Conservation (phyloP, 30 jellyfish, hydroid and myxozoan genomes). For the Nemopilema nomurai region DNA sequence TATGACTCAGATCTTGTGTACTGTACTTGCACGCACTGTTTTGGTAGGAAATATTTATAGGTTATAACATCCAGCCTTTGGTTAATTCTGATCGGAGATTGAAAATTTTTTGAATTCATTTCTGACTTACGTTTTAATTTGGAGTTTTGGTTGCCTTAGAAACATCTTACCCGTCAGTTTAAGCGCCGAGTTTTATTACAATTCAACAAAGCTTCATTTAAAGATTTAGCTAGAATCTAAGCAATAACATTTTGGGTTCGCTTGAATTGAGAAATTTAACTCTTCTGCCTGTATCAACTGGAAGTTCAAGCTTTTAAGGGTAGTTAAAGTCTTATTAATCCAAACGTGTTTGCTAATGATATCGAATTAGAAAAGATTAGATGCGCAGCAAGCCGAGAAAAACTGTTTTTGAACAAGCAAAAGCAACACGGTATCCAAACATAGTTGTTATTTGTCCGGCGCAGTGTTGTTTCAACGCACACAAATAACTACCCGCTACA, state of each 20-base stretch:
- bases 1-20: no score
- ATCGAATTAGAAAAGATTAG: not conserved
- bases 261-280: not conserved
- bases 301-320: not conserved
- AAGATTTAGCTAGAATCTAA: not conserved
- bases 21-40: no score
- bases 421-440: not conserved
- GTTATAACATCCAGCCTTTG: not conserved
- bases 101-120: no score
- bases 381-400: not conserved
- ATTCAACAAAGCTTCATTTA: not conserved
- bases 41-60: not conserved
- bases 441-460: not conserved
- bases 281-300: not conserved
- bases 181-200: not conserved
- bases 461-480: not conserved
- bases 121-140: not conserved
- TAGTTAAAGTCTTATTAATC: not conserved
- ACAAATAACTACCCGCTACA: no score
- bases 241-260: not conserved
- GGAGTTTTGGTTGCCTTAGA: not conserved
- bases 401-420: not conserved
- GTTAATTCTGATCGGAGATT: not conserved
- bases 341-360: not conserved
- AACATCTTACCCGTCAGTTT: no score